Evolutionary conservation across 2,113 vertebrate species (phyloP).

Genomic region (Mionectes macconnelli): DNA sequence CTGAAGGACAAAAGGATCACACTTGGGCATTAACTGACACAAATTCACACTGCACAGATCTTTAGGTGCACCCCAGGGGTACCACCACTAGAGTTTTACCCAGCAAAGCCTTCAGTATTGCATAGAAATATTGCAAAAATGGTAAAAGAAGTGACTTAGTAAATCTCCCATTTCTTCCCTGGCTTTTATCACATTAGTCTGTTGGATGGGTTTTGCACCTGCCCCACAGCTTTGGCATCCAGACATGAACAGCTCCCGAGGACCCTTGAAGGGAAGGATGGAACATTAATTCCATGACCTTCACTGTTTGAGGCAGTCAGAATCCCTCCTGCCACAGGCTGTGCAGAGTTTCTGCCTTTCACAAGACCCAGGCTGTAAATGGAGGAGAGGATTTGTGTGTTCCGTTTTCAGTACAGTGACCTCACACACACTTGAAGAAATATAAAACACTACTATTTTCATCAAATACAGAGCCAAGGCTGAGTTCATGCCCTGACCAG

Average conservation of each 20-base stretch:
- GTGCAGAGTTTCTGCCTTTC: neutral
- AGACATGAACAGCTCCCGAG: neutral
- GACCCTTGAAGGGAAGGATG: neutral
- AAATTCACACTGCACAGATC: neutral
- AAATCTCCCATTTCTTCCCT: neutral
- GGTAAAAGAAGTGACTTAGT: neutral
- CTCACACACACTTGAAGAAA: neutral
- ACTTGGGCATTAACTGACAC: accelerated
- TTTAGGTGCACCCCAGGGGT: neutral
- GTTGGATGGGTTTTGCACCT: neutral
- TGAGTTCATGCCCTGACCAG: neutral
- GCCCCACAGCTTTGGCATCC: neutral
- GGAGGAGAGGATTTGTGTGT: neutral
- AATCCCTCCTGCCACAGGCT: neutral
- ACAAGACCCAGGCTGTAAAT: neutral
- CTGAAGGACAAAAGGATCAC: neutral
- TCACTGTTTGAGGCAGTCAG: neutral
- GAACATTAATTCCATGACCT: neutral
- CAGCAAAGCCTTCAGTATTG: neutral
- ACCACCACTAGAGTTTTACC: neutral
- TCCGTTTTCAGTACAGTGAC: neutral
- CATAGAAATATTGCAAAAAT: neutral
- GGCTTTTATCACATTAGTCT: neutral
- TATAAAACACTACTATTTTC: neutral
- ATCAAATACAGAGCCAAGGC: neutral